Conservation (phyloP, 1,140 invertebrate species). For the Ips typographus region DNA sequence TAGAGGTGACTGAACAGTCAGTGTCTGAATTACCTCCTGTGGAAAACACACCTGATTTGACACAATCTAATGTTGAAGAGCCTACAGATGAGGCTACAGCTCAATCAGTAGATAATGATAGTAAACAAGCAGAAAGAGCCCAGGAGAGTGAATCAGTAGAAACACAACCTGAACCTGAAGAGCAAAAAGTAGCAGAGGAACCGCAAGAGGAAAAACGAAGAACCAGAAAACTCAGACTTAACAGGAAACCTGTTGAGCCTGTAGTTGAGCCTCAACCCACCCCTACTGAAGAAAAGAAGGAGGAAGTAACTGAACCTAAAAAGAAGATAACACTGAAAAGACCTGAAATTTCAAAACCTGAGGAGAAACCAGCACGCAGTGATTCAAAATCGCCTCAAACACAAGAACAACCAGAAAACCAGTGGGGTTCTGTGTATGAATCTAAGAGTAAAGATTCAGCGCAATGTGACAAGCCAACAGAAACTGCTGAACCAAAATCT, state of each 20-base stretch:
- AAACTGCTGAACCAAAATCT: too few species aligned
- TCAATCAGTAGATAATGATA: background rate
- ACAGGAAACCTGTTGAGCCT: conserved; percentile 1
- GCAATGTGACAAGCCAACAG: too few species aligned
- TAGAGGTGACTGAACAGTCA: background rate
- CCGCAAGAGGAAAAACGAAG: background rate
- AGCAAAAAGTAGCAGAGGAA: background rate
- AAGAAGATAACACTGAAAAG: conserved; percentile 21
- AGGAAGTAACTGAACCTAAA: conserved; percentile 8
- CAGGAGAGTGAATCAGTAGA: background rate
- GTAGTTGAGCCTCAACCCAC: too few species aligned
- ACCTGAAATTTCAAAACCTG: conserved; percentile 17
- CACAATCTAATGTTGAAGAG: background rate
- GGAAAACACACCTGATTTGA: conserved; percentile 5
- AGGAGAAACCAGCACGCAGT: conserved; percentile 13
- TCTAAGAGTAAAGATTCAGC: background rate
- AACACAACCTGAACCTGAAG: too few species aligned
- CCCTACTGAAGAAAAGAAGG: conserved; percentile 8
- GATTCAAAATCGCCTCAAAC: conserved; percentile 6
- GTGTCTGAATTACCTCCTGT: conserved; percentile 1
- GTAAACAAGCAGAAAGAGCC: background rate
- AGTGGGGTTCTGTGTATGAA: conserved; percentile 20
- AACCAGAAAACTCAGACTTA: conserved; percentile 12
- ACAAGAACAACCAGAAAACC: conserved; percentile 24
- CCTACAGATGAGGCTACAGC: background rate